These are phyloP conservation scores for Zosterops pallidus DNA, from an alignment of 2,113 vertebrate species.

Conservation along the genomic window DNA sequence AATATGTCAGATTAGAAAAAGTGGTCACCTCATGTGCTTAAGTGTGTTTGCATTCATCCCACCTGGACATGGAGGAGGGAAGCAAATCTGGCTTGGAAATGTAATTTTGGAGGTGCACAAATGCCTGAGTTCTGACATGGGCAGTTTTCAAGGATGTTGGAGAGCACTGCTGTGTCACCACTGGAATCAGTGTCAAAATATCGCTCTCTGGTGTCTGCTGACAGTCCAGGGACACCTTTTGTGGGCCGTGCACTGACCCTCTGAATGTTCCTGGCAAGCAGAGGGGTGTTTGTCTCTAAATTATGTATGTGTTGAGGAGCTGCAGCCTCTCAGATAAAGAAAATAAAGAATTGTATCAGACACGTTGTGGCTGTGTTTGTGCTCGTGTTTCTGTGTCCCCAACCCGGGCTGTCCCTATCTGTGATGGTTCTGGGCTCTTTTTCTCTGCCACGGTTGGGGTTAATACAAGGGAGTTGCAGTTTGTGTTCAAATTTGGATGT, in stretches of 20 bases:
- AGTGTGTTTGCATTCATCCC: background rate
- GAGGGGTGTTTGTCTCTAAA: background rate
- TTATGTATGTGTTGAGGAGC: accelerated
- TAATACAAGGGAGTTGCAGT: no score
- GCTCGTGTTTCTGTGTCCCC: accelerated
- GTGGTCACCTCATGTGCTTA: background rate
- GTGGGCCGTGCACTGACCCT: accelerated
- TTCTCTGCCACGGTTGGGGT: no score
- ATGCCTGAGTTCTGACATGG: background rate
- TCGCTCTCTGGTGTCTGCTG: background rate
- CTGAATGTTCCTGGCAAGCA: accelerated
- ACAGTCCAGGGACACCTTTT: background rate
- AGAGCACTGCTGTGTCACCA: background rate
- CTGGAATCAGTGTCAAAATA: background rate
- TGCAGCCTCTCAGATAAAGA: background rate
- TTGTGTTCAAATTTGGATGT: no score
- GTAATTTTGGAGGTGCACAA: accelerated
- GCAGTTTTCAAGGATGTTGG: background rate
- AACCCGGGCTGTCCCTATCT: accelerated
- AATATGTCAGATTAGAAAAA: background rate
- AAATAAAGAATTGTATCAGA: background rate
- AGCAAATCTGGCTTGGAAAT: background rate
- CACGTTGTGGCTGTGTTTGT: accelerated
- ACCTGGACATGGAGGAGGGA: background rate
- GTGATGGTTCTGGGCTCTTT: no score